These are phyloP conservation scores for Synanthedon vespiformis DNA, from an alignment of 2,888 invertebrate species.

Conservation along the genomic window DNA sequence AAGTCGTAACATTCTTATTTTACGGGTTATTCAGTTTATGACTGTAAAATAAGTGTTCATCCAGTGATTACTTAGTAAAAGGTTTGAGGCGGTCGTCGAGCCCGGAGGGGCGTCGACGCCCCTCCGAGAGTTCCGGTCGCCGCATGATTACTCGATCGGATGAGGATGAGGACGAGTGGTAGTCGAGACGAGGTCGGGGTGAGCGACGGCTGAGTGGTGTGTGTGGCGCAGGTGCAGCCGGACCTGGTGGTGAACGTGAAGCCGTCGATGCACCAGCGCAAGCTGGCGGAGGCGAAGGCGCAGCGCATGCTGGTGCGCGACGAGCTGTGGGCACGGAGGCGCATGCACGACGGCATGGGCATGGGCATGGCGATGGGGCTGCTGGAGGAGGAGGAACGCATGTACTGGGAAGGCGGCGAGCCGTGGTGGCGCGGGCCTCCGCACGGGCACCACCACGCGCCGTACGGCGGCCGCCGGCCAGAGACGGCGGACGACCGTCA, in stretches of 20 bases:
- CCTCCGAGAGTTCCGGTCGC: slow-evolving; percentile 52
- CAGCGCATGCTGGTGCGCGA: slow-evolving; percentile 80
- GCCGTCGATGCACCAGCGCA: slow-evolving; percentile 86
- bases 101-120: slow-evolving; percentile 34
- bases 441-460: slow-evolving; percentile 41
- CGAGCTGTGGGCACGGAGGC: slow-evolving; percentile 75
- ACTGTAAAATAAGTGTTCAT: slow-evolving; percentile 8
- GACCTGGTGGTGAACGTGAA: slow-evolving; percentile 96
- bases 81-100: slow-evolving; percentile 65
- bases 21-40: too few species aligned
- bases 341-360: slow-evolving; percentile 65
- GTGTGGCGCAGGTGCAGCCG: slow-evolving; percentile 72
- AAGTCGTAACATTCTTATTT: too few species aligned
- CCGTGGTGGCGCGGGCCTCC: slow-evolving; percentile 46
- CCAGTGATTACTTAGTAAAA: slow-evolving; percentile 69
- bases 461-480: slow-evolving; percentile 75
- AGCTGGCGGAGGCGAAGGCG: slow-evolving; percentile 86
- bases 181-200: not conserved
- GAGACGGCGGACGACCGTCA: slow-evolving; percentile 97
- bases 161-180: slow-evolving; percentile 32
- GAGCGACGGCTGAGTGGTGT: not conserved
- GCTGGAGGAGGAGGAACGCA: slow-evolving; percentile 81
- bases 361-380: slow-evolving; percentile 27
- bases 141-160: slow-evolving; percentile 47
- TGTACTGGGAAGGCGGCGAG: slow-evolving; percentile 88